Evolutionary conservation across 2,888 invertebrate species (phyloP).

Genomic region (Rhopalosiphum nymphaeae): DNA sequence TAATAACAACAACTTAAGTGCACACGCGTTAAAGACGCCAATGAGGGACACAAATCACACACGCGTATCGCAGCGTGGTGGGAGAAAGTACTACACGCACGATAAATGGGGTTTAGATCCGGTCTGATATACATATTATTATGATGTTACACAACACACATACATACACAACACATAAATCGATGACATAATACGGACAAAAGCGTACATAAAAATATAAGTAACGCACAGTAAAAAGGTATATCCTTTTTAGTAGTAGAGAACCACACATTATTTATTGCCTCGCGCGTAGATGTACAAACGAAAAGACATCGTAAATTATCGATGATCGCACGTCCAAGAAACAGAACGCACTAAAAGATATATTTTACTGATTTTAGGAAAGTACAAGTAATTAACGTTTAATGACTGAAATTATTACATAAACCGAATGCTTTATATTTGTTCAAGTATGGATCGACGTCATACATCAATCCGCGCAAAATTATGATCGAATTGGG

Average conservation of each 20-base stretch:
- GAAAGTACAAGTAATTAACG: not conserved
- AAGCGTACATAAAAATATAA: not conserved
- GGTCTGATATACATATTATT: not conserved
- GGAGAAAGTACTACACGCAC: not conserved
- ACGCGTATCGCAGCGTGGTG: not conserved
- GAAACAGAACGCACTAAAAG: not conserved
- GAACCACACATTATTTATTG: not conserved
- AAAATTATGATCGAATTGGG: slow-evolving; percentile 27
- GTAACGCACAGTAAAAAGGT: not conserved
- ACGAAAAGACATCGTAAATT: slow-evolving; percentile 1
- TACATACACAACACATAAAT: not conserved
- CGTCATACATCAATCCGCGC: not conserved
- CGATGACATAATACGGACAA: slow-evolving; percentile 29
- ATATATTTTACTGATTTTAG: not conserved
- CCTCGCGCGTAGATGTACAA: not conserved
- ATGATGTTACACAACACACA: not conserved
- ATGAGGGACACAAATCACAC: not conserved
- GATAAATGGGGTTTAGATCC: slow-evolving; percentile 41
- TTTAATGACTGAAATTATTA: not conserved
- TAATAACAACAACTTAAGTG: not conserved
- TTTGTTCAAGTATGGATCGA: not conserved
- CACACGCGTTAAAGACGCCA: not conserved
- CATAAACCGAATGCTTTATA: not conserved
- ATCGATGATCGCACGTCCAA: not conserved
- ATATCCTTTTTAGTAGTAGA: slow-evolving; percentile 11